Percentiles rank a stretch among this genome's conserved stretches.
Evolutionary conservation across 92 coral and sea anemone genomes (phyloP).

Genomic region (Zoanthus sociatus): DNA sequence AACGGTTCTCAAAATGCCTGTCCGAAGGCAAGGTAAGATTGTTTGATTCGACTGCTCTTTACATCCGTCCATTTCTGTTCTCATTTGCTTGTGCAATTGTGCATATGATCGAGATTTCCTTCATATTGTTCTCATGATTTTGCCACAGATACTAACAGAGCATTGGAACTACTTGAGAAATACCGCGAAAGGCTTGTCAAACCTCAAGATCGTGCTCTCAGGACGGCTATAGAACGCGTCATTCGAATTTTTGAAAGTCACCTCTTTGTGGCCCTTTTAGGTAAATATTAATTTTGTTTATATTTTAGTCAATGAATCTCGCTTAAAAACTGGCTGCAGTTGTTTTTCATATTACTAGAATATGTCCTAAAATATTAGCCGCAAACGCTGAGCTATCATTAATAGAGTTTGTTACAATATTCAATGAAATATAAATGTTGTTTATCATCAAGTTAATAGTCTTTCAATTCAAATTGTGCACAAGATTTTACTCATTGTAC

Average conservation of each 20-base stretch:
- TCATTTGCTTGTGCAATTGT: constrained; percentile 36
- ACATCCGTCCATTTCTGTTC: background rate
- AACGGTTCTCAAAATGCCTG: constrained; percentile 84
- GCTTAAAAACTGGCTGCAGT: constrained; percentile 7
- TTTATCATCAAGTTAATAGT: too few relatives aligned
- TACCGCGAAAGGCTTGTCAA: constrained; percentile 94
- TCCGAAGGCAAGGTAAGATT: constrained; percentile 94
- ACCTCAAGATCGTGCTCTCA: constrained; percentile 95
- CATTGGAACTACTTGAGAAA: constrained; percentile 89
- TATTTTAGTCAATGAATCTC: constrained; percentile 3
- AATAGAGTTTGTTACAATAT: too few relatives aligned
- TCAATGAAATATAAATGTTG: too few relatives aligned
- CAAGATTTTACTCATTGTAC: background rate
- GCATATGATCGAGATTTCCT: constrained; percentile 30
- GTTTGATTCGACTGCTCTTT: constrained; percentile 50
- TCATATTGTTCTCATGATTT: constrained; percentile 48
- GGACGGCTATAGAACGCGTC: constrained; percentile 97
- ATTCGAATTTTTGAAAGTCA: constrained; percentile 97
- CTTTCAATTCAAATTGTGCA: background rate
- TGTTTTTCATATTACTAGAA: background rate
- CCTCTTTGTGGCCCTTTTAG: constrained; percentile 90
- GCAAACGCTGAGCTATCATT: background rate
- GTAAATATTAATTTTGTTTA: constrained; percentile 59
- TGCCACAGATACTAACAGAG: constrained; percentile 85
- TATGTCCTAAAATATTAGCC: background rate